A percentile compares a stretch with the other conserved stretches of the same genome.
Conservation (phyloP, 2,888 invertebrate species). For the Perdita meconis region DNA sequence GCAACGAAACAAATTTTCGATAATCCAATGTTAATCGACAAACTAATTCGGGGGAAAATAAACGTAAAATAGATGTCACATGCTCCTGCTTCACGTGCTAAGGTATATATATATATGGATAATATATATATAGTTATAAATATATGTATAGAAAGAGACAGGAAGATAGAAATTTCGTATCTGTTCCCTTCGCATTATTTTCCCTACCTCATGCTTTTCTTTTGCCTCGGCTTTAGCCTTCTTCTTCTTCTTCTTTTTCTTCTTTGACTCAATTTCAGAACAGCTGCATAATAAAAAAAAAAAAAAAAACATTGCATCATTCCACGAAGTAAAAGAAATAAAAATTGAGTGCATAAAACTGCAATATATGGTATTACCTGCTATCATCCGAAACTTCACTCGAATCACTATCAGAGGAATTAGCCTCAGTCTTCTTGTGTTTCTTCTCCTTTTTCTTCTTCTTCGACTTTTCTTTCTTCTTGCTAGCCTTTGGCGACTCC, state of each 20-base stretch:
- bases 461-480: constrained; percentile 82
- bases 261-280: constrained; percentile 90
- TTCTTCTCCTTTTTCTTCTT: constrained; percentile 83
- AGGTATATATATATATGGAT: constrained; percentile 58
- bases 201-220: constrained; percentile 78
- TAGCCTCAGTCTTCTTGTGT: constrained; percentile 80
- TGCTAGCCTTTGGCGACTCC: constrained; percentile 81
- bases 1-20: constrained; percentile 64
- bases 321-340: background rate
- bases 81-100: constrained; percentile 71
- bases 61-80: constrained; percentile 67
- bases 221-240: constrained; percentile 87
- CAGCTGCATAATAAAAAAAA: constrained; percentile 85
- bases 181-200: constrained; percentile 45
- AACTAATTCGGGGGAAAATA: constrained; percentile 65
- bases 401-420: constrained; percentile 80
- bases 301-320: constrained; percentile 26
- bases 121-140: constrained; percentile 57
- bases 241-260: constrained; percentile 92
- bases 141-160: constrained; percentile 67
- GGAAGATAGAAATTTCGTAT: constrained; percentile 57
- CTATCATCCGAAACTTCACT: constrained; percentile 82
- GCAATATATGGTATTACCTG: constrained; percentile 73
- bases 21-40: constrained; percentile 64
- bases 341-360: background rate